Conservation (phyloP, 2,113 vertebrate genomes). For the Oostethus manadensis region DNA sequence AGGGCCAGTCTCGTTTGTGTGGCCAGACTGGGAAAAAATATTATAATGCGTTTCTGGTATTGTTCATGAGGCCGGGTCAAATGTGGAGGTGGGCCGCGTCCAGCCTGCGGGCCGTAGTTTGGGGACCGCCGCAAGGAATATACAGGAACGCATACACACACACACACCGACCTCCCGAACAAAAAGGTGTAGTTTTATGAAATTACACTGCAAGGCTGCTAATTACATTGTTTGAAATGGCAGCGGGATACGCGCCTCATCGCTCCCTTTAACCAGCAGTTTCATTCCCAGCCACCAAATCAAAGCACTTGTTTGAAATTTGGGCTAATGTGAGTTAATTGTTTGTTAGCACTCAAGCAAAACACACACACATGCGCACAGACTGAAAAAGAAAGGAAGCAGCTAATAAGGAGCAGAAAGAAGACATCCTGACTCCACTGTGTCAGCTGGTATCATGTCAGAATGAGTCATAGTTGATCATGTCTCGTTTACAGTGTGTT, state of each 20-base stretch:
- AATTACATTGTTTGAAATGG: not conserved
- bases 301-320: constrained; percentile 30
- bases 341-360: constrained; percentile 1
- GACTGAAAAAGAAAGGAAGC: not conserved
- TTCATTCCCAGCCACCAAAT: constrained; percentile 24
- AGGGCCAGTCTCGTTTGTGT: no score
- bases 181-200: not conserved
- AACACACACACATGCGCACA: not conserved
- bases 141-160: no score
- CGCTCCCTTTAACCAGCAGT: constrained; percentile 10
- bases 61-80: no score
- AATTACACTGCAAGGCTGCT: not conserved
- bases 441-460: no score
- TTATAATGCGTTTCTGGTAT: no score
- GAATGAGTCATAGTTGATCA: no score
- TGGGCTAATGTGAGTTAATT: constrained; percentile 27
- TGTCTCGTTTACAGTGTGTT: no score
- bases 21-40: no score
- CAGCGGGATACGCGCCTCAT: constrained; percentile 1
- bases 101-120: no score
- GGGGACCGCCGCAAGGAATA: no score
- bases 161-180: not conserved
- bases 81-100: no score
- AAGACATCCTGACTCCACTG: not conserved
- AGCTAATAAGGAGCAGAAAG: no score